phyloP scores from a whole-genome alignment of 2,888 invertebrate species.

The Spatulosminthurus flaviceps region DNA sequence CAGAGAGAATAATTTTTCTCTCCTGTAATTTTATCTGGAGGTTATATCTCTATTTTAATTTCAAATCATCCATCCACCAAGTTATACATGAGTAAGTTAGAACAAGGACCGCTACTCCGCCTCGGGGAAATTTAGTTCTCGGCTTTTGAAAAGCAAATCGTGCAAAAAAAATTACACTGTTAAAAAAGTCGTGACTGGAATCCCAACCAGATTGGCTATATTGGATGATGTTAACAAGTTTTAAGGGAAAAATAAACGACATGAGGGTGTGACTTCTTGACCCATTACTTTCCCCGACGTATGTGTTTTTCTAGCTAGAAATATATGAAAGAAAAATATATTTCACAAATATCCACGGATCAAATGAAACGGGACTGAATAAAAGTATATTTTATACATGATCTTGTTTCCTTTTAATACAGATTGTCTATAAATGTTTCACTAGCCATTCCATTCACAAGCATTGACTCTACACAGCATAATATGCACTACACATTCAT shows the following conservation, averaged over 20 bases:
- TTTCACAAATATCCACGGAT: not conserved
- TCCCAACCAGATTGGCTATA: constrained; percentile 26
- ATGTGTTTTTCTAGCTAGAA: constrained; percentile 1
- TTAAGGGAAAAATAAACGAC: constrained; percentile 12
- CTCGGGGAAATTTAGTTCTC: constrained; percentile 37
- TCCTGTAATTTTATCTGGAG: not conserved
- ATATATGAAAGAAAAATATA: constrained; percentile 2
- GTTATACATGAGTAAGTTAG: not conserved
- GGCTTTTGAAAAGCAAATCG: constrained; percentile 36
- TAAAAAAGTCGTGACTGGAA: constrained; percentile 39
- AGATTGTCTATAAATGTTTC: not conserved
- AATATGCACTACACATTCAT: too few species aligned
- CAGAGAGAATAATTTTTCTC: not conserved
- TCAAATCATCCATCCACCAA: not conserved
- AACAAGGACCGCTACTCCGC: constrained; percentile 6
- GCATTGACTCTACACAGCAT: too few species aligned
- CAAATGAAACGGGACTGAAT: constrained; percentile 3
- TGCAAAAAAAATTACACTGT: constrained; percentile 38
- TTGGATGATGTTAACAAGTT: constrained; percentile 40
- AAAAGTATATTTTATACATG: not conserved
- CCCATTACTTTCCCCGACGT: constrained; percentile 36
- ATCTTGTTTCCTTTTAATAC: constrained; percentile 18
- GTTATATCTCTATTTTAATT: constrained; percentile 15
- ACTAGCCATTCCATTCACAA: too few species aligned
- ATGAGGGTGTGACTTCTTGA: constrained; percentile 28